Evolutionary conservation across 2,113 vertebrate genomes (phyloP), one percentile per base, ranked within the genome.

Genomic region (Macquaria australasica): DNA sequence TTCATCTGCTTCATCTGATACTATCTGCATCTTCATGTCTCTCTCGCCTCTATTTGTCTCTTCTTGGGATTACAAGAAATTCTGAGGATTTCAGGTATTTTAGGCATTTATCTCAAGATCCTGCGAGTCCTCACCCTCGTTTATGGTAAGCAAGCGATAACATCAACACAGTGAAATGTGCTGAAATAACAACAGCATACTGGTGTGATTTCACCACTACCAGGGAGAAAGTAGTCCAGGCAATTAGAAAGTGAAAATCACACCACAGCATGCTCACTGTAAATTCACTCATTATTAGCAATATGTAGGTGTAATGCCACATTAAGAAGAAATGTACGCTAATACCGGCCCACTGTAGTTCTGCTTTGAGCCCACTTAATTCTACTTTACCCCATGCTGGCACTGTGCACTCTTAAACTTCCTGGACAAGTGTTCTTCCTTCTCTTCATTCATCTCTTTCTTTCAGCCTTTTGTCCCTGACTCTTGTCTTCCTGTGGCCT

Each of bases 401-500:
- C 81, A 34, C 77, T 72, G 73, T 71, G 84, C 73, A 55, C 83
- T 87, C 59, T 48, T 74, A 64, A 79, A 85, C 82, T 88, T 84
- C 83, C 87, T 83, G 43, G 64, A 73, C 60, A 45, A 4, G 16
- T 64, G 82, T 71, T 60, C 39, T 20, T 53, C 84, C 23, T 69
- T 71, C 78, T 64, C 70, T 66, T 89, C 81, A 79, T 88, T 85
- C 45, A 73, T 79, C 66, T 82, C 58, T 64, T 58, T 71, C 83
- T 91, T 82, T 85, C 77, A 86, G 81, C 66, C 69, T 69, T 86
- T 86, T 91, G 86, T 90, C 45, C 58, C 50, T 4, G 77, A 64
- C 83, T 80, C 87, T 89, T 75, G 86, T 88, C 89, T 91, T 89
- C 83, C 84, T 73, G 34, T 11, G 45, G 85, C 82, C 87, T 85